Base-by-base conservation (phyloP, 2,888 invertebrate species). In the Nomada flava region DNA sequence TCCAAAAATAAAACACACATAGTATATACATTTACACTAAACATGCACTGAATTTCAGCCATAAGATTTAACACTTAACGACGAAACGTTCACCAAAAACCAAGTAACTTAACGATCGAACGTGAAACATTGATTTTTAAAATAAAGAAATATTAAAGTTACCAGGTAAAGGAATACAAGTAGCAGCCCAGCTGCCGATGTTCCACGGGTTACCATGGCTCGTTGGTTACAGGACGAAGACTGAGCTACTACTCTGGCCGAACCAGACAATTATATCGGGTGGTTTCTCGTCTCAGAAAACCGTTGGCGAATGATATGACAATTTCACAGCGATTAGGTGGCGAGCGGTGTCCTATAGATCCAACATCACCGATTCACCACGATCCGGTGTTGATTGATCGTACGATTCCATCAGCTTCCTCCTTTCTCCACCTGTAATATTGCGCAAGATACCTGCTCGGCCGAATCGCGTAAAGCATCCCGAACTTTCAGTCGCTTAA, bases 381-480 rank as follows among this genome's bases (percentile, higher is more conserved):
- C 65, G 63, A 68, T 75, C 75, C 50, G 36, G 64, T 60, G 29
- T 20, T 60, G 79, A 69, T 86, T 82, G 82, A 77, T 87, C 87
- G 85, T 81, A 86, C 76, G 65, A 72, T 44, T 65, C 42, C 74
- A 69, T 82, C 74, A 83, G 90, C 91, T 93, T 93, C 93, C 93
- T 93, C 92, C 93, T 93, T 93, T 93, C 93, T 92, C 91, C 80
- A 60, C 44, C 15, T 5, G 10, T 11, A 60, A 76, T 70, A 72
- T 92, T 92, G 86, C 92, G 88, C 89, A 92, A 92, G 85, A 88
- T 71, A 74, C 63, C 57, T 79, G 76, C 70, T 86, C 84, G 80
- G 78, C 77, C 82, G 82, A 79, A 82, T 75, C 72, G 65, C 72
- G 15, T 57, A 63, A 86, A 76, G 57, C 77, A 84, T 84, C 86